These are phyloP conservation scores for Phyllotreta cruciferae DNA, from an alignment of 2,888 invertebrate genomes.

Conservation along the genomic window DNA sequence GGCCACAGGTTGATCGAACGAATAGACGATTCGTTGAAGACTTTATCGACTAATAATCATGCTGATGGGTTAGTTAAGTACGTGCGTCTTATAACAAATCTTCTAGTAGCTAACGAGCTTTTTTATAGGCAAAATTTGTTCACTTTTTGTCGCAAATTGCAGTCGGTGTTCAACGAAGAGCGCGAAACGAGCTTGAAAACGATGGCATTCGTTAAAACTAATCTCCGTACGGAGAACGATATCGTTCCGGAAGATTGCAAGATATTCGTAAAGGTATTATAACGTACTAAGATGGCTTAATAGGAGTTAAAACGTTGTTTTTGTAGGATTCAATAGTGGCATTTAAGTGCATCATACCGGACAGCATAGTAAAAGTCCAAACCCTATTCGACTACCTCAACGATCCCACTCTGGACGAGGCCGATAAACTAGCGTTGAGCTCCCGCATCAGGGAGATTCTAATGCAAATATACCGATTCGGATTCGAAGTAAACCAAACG, in stretches of 20 bases:
- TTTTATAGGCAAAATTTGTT: constrained; percentile 65
- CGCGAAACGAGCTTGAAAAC: constrained; percentile 82
- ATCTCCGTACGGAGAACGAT: constrained; percentile 56
- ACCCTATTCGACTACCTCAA: constrained; percentile 61
- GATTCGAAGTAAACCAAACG: constrained; percentile 88
- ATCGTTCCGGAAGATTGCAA: constrained; percentile 29
- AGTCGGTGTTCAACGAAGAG: constrained; percentile 78
- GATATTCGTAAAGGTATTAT: constrained; percentile 40
- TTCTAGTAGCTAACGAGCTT: constrained; percentile 24
- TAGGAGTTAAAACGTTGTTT: no score
- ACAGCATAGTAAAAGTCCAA: constrained; percentile 67
- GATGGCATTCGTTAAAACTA: constrained; percentile 80
- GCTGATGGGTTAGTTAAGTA: constrained; percentile 49
- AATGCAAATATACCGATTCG: constrained; percentile 88
- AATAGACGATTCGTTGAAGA: constrained; percentile 54
- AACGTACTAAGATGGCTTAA: no score
- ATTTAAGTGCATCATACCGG: constrained; percentile 65
- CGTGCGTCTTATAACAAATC: constrained; percentile 26
- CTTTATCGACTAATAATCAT: constrained; percentile 52
- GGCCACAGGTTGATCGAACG: constrained; percentile 60
- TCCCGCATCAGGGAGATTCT: constrained; percentile 77
- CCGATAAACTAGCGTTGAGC: constrained; percentile 67
- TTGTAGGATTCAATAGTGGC: constrained; percentile 65
- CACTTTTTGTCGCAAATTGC: constrained; percentile 78
- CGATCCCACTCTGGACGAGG: constrained; percentile 64